phyloP scores from a whole-genome alignment of 2,113 vertebrate genomes.

The Cisticola juncidis region DNA sequence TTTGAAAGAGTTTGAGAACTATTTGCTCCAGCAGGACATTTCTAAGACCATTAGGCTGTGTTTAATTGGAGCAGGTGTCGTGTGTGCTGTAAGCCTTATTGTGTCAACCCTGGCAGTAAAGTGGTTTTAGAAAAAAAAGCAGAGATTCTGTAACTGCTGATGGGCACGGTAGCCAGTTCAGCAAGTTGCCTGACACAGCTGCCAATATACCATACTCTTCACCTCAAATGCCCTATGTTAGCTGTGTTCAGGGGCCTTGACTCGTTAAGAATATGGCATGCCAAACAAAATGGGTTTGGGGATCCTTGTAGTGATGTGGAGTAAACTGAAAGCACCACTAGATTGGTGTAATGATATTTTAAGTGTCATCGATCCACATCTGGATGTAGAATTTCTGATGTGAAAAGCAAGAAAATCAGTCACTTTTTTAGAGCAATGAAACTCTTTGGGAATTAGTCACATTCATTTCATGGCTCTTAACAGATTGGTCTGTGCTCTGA shows the following conservation, averaged over 20 bases:
- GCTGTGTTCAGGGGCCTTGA: not conserved
- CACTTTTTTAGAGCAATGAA: not conserved
- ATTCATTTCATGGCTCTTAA: not conserved
- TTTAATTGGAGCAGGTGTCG: constrained; percentile 2
- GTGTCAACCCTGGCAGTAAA: not conserved
- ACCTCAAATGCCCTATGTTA: not conserved
- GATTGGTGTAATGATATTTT: rapidly evolving
- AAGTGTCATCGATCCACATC: not conserved
- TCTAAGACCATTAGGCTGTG: not conserved
- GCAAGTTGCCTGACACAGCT: not conserved
- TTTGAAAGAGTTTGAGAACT: not conserved
- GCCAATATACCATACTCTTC: not conserved
- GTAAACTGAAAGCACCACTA: not conserved
- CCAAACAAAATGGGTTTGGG: not conserved
- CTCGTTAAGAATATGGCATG: rapidly evolving
- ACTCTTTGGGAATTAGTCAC: not conserved
- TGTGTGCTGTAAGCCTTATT: not conserved
- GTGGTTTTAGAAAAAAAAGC: not conserved
- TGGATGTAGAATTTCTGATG: not conserved
- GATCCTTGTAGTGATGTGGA: not conserved
- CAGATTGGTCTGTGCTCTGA: not conserved
- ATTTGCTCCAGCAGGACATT: not conserved
- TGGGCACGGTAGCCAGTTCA: not conserved
- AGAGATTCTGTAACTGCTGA: not conserved
- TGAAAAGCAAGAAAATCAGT: not conserved